Evolutionary conservation across 2,797 vertebrate genomes (phyloP).

Genomic region (Lepilemur septentrionalis): DNA sequence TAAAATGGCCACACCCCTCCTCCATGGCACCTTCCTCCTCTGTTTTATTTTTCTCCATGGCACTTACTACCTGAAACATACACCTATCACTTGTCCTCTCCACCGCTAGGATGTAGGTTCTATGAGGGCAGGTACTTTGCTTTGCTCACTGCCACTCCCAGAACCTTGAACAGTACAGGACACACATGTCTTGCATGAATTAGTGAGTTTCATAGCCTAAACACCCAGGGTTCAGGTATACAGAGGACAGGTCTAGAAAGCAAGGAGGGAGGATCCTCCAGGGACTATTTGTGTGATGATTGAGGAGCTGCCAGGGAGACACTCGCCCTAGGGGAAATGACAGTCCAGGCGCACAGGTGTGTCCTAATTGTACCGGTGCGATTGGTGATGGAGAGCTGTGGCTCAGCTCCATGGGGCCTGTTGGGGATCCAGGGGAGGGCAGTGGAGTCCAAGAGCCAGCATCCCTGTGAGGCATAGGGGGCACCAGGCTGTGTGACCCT

Average conservation of each 20-base stretch:
- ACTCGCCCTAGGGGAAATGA: not conserved
- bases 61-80: not conserved
- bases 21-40: not conserved
- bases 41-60: not conserved
- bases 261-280: not conserved
- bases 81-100: not conserved
- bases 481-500: not conserved
- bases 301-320: not conserved
- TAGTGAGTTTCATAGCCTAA: not conserved
- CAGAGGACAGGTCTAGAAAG: rapidly evolving
- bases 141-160: not conserved
- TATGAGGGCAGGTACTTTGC: not conserved
- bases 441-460: not conserved
- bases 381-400: rapidly evolving
- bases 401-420: too few relatives aligned
- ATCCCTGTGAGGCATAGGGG: not conserved
- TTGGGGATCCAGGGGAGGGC: not conserved
- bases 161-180: not conserved
- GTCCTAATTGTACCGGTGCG: not conserved
- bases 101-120: not conserved
- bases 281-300: not conserved
- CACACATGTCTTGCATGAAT: too few relatives aligned
- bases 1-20: not conserved
- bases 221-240: not conserved
- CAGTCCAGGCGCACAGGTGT: not conserved